These are phyloP conservation scores for Macroglossus sobrinus DNA, from an alignment of 2,113 vertebrate species.

Conservation along the genomic window DNA sequence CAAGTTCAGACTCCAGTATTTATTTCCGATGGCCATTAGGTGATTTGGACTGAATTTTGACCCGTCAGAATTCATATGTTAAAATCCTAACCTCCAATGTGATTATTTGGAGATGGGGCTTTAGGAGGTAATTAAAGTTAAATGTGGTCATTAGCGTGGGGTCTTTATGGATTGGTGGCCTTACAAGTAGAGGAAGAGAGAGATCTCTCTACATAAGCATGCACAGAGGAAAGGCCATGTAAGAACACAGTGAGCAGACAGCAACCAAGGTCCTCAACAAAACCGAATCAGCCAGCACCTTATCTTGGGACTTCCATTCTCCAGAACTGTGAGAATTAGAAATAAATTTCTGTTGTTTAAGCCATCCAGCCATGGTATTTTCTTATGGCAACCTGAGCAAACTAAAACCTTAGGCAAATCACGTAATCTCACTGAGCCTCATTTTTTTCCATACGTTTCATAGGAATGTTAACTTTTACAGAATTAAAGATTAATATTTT, in stretches of 20 bases:
- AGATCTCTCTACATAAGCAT: not conserved
- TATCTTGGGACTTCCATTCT: not conserved
- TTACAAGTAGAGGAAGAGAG: not conserved
- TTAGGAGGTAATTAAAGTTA: not conserved
- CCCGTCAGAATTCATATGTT: not conserved
- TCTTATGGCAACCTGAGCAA: not conserved
- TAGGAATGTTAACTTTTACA: not conserved
- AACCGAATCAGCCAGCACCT: not conserved
- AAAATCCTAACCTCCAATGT: not conserved
- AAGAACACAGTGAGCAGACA: not conserved
- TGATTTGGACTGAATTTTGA: not conserved
- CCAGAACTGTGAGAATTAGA: not conserved
- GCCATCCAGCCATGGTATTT: not conserved
- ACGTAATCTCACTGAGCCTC: not conserved
- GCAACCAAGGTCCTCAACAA: not conserved
- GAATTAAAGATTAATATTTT: not conserved
- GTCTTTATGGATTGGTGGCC: not conserved
- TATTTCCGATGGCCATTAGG: not conserved
- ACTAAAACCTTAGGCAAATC: not conserved
- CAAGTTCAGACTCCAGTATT: not conserved
- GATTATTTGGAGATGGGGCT: not conserved
- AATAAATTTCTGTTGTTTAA: not conserved
- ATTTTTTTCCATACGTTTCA: not conserved
- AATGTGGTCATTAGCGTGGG: not conserved
- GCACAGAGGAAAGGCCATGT: accelerated